Percentiles rank a stretch among this genome's conserved stretches.
Evolutionary conservation across 2,888 invertebrate species (phyloP).

Genomic region (Cosmia pyralina): DNA sequence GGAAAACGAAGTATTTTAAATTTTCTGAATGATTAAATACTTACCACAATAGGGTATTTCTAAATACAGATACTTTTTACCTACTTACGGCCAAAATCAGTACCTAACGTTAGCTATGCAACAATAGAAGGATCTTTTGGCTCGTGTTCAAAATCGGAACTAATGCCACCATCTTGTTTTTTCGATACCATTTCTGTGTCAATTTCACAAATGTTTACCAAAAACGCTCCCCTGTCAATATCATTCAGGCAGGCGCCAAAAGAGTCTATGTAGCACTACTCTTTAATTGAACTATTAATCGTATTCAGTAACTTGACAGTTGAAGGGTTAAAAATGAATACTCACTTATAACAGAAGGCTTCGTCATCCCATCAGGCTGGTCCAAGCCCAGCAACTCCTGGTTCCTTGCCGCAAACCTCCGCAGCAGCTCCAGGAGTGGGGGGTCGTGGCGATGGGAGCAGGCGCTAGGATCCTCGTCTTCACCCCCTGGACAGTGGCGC

Average conservation of each 20-base stretch:
- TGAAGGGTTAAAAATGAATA: constrained; percentile 33
- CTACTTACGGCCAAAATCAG: background rate
- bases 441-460: constrained; percentile 84
- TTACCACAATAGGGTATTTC: background rate
- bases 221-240: background rate
- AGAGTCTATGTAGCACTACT: background rate
- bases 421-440: constrained; percentile 83
- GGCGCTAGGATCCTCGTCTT: constrained; percentile 87
- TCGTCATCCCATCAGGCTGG: constrained; percentile 82
- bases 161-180: background rate
- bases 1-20: background rate
- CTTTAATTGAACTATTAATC: too few relatives aligned
- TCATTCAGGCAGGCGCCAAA: background rate
- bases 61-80: background rate
- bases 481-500: constrained; percentile 92
- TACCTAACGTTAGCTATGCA: background rate
- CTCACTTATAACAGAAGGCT: constrained; percentile 88
- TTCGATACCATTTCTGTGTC: background rate
- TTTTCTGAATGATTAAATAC: background rate
- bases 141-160: background rate
- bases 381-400: constrained; percentile 85
- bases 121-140: too few relatives aligned
- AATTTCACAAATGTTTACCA: background rate
- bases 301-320: too few relatives aligned
- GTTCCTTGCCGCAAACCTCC: constrained; percentile 84